Conservation (phyloP, 2,888 invertebrate genomes). For the Venusia cambrica region DNA sequence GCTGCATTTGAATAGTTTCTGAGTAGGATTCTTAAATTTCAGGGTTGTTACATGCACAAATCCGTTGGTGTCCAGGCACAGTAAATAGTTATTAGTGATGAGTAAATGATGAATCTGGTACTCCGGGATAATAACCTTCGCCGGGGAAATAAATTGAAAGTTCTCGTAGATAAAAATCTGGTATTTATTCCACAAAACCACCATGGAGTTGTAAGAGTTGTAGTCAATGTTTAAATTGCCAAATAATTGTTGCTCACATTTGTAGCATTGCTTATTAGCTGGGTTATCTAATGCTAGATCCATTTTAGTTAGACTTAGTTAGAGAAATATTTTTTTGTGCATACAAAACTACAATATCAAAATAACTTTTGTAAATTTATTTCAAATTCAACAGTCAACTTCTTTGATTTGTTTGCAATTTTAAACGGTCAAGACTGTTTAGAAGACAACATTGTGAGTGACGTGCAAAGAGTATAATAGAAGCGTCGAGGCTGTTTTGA, state of each 20-base stretch:
- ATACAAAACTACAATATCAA: no score
- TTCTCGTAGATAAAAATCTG: slow-evolving; percentile 62
- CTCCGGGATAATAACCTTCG: slow-evolving; percentile 44
- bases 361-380: no score
- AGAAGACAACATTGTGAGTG: no score
- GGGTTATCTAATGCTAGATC: slow-evolving; percentile 35
- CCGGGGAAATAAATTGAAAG: slow-evolving; percentile 38
- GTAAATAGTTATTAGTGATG: slow-evolving; percentile 45
- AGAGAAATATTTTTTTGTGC: background rate
- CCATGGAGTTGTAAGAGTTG: slow-evolving; percentile 38
- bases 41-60: slow-evolving; percentile 49
- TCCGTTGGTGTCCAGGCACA: slow-evolving; percentile 52
- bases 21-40: slow-evolving; percentile 51
- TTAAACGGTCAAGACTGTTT: no score
- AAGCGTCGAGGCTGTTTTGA: no score
- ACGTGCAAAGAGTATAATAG: no score
- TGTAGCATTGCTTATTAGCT: slow-evolving; percentile 42
- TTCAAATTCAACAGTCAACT: no score
- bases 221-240: slow-evolving; percentile 48
- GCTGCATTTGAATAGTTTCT: slow-evolving; percentile 43
- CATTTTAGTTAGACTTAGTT: slow-evolving; percentile 31
- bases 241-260: slow-evolving; percentile 38
- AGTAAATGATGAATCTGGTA: slow-evolving; percentile 48
- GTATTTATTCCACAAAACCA: slow-evolving; percentile 63
- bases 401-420: no score